Conservation (phyloP, 1,140 invertebrate species). For the Tetramorium simillimum region DNA sequence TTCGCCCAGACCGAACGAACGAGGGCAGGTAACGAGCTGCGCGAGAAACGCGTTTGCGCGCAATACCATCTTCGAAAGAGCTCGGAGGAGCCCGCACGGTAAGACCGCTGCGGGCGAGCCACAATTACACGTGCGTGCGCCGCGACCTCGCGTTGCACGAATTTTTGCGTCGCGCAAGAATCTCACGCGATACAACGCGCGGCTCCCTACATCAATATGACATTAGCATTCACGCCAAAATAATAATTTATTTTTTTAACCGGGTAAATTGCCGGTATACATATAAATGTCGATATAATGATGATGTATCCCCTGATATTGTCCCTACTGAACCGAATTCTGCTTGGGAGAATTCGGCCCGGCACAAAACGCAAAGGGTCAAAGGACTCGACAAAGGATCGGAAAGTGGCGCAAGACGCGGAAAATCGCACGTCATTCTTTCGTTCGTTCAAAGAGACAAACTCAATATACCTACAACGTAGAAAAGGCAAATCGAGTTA, state of each 20-base stretch:
- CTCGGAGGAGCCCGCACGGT: not conserved
- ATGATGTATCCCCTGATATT: not conserved
- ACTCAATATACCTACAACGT: not conserved
- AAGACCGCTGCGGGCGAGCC: slow-evolving; percentile 16
- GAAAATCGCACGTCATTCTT: not conserved
- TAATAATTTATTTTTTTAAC: slow-evolving; percentile 60
- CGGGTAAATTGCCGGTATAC: slow-evolving; percentile 23
- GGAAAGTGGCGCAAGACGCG: not conserved
- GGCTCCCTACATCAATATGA: slow-evolving; percentile 3
- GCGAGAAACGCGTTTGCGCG: slow-evolving; percentile 11
- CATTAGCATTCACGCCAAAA: slow-evolving; percentile 39
- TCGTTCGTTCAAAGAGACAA: not conserved
- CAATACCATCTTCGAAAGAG: slow-evolving; percentile 6
- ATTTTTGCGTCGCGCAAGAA: slow-evolving; percentile 24
- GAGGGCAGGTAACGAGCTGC: slow-evolving; percentile 16
- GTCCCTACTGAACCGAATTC: slow-evolving; percentile 5
- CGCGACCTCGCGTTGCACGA: slow-evolving; percentile 20
- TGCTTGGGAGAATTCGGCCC: not conserved
- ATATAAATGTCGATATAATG: slow-evolving; percentile 39
- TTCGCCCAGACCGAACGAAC: not conserved
- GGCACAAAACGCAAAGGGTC: slow-evolving; percentile 13
- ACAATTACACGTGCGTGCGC: slow-evolving; percentile 35
- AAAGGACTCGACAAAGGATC: slow-evolving; percentile 12
- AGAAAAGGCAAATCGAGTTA: not conserved
- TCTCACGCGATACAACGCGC: slow-evolving; percentile 36